phyloP scores from a whole-genome alignment of 2,888 invertebrate species.

The Nephrotoma flavescens region DNA sequence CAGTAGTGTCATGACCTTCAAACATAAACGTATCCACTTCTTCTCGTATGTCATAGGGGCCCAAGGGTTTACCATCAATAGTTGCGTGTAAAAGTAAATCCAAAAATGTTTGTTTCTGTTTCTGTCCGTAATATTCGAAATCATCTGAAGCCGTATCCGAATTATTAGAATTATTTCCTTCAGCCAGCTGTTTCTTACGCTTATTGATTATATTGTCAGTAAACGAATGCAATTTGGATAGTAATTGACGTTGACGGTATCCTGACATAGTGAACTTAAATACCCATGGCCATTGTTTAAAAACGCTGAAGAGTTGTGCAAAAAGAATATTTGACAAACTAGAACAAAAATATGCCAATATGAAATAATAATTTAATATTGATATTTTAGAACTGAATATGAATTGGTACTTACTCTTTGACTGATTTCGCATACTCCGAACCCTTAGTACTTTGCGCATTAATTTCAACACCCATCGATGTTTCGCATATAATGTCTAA shows the following conservation, averaged over 20 bases:
- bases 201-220: background rate
- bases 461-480: background rate
- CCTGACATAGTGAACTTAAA: background rate
- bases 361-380: no score
- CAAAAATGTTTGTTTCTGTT: background rate
- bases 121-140: background rate
- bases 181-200: background rate
- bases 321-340: background rate
- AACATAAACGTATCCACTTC: conserved; percentile 1
- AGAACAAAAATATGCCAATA: background rate
- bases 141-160: background rate
- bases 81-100: background rate
- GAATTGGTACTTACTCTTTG: background rate
- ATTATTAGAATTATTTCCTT: background rate
- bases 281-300: background rate
- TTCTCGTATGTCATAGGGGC: background rate
- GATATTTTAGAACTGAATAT: background rate
- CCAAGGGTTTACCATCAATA: background rate
- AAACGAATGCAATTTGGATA: background rate
- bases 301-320: background rate
- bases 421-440: background rate
- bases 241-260: background rate
- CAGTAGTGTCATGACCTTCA: background rate
- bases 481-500: background rate
- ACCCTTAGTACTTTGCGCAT: background rate